phyloP scores from a whole-genome alignment of 1,140 invertebrate genomes.

The Ostrea denselamellosa region DNA sequence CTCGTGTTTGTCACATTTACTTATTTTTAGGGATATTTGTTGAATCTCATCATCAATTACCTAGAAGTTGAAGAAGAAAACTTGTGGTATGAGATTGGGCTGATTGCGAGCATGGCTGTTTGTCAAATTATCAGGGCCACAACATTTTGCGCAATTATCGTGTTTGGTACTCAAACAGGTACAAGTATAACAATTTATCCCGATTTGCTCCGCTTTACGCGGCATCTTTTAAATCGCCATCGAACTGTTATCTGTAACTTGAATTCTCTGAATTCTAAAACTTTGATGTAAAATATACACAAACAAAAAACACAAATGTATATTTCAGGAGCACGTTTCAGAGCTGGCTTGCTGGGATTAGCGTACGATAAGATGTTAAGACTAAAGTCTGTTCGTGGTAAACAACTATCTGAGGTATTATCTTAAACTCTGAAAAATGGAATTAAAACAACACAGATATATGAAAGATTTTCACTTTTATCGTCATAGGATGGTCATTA shows the following conservation, averaged over 20 bases:
- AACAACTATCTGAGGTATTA: slow-evolving; percentile 53
- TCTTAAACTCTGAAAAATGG: not conserved
- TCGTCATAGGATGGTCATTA: too few species aligned
- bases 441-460: too few species aligned
- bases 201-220: not conserved
- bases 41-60: slow-evolving; percentile 45
- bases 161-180: slow-evolving; percentile 54
- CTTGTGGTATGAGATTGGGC: slow-evolving; percentile 46
- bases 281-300: too few species aligned
- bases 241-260: too few species aligned
- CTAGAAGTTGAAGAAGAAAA: slow-evolving; percentile 26
- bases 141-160: slow-evolving; percentile 48
- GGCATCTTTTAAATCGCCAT: not conserved
- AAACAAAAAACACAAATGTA: too few species aligned
- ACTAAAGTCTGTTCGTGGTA: slow-evolving; percentile 50
- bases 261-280: too few species aligned
- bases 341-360: slow-evolving; percentile 53
- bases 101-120: slow-evolving; percentile 20
- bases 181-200: not conserved
- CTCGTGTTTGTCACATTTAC: not conserved
- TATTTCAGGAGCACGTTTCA: slow-evolving; percentile 50
- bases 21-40: slow-evolving; percentile 43
- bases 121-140: slow-evolving; percentile 45
- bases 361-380: slow-evolving; percentile 54
- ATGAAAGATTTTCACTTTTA: too few species aligned